phyloP scores from a whole-genome alignment of 1,140 invertebrate species.

The Zaprionus gabonicus region DNA sequence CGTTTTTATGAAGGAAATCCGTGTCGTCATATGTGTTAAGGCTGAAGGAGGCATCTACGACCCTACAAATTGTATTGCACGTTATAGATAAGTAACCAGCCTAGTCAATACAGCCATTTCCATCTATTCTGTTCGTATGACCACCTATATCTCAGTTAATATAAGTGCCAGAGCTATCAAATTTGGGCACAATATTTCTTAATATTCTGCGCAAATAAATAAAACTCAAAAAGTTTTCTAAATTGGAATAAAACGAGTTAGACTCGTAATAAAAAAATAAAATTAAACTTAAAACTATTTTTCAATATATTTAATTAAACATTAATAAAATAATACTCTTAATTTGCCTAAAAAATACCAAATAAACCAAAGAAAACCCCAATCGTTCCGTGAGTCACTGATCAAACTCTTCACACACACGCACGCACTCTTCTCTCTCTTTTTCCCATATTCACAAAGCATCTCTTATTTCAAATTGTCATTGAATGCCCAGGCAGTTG shows the following conservation, averaged over 20 bases:
- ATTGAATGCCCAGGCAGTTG: constrained; percentile 44
- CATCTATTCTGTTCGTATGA: neutral
- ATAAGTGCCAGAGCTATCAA: neutral
- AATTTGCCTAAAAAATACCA: neutral
- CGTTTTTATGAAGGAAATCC: no score
- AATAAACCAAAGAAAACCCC: neutral
- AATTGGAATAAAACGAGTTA: no score
- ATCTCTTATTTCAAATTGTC: constrained; percentile 73
- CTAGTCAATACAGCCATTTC: no score
- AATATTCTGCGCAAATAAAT: no score
- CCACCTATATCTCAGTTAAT: neutral
- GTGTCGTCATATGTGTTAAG: no score
- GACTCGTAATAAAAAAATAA: no score
- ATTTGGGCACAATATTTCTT: neutral
- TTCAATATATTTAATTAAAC: no score
- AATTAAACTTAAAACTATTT: no score
- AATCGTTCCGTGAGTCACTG: neutral
- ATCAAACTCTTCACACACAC: neutral
- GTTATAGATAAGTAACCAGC: no score
- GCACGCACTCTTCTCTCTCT: neutral
- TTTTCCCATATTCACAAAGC: constrained; percentile 17
- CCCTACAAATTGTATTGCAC: no score
- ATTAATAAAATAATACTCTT: neutral
- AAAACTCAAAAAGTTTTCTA: no score
- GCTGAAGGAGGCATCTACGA: no score